A percentile compares a stretch with the other conserved stretches of the same genome.
Conservation (phyloP, 2,797 vertebrate genomes). For the Tolypeutes matacus region DNA sequence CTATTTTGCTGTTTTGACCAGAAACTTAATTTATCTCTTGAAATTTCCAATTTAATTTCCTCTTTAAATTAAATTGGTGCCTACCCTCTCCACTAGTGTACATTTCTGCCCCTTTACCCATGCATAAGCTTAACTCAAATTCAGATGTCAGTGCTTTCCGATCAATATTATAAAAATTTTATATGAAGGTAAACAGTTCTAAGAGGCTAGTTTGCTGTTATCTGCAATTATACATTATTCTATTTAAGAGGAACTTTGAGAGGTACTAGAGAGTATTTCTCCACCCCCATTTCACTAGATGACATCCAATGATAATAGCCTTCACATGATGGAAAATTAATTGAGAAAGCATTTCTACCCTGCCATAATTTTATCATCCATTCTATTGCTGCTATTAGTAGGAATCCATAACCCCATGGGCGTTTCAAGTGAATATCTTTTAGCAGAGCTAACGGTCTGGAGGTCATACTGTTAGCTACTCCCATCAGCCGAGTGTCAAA, state of each 20-base stretch:
- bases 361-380: constrained; percentile 87
- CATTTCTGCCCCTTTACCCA: background rate
- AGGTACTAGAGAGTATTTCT: constrained; percentile 74
- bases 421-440: constrained; percentile 85
- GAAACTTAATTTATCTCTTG: background rate
- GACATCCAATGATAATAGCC: constrained; percentile 88
- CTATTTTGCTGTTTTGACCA: constrained; percentile 26
- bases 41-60: background rate
- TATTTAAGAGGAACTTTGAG: constrained; percentile 82
- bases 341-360: constrained; percentile 88
- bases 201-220: constrained; percentile 66
- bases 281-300: constrained; percentile 84
- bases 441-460: constrained; percentile 84
- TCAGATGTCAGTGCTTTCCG: constrained; percentile 57
- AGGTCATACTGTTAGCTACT: constrained; percentile 86
- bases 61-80: background rate
- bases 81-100: background rate
- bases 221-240: constrained; percentile 72
- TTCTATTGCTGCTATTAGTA: constrained; percentile 88
- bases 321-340: constrained; percentile 90
- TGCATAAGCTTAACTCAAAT: constrained; percentile 69
- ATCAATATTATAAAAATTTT: constrained; percentile 82
- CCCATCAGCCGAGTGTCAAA: constrained; percentile 89
- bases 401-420: constrained; percentile 87
- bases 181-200: constrained; percentile 80